Base-by-base conservation (phyloP, 2,797 vertebrate genomes). In the Sandelia bainsii region DNA sequence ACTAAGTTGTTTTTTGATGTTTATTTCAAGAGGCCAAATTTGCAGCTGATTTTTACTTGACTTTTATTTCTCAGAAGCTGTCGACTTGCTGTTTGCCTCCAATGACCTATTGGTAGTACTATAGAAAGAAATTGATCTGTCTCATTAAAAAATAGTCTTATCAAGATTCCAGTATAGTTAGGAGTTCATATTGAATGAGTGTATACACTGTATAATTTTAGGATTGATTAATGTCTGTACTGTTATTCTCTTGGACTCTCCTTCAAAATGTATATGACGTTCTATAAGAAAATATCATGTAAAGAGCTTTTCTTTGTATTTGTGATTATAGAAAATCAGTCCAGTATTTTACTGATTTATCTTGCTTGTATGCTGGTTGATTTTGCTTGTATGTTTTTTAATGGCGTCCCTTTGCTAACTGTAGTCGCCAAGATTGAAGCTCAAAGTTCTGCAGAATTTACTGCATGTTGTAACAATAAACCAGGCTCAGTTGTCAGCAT, bases 361-460 rank as follows among this genome's bases (percentile, higher is more conserved):
- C 25, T 42, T 66, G 32, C 37, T 67, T 27, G 14, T 52, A 32
- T 13, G 7, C 23, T 2, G 16, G 29, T 62, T 56, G 39, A 50
- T 73, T 69, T 59, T 75, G 42, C 40, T 64, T 39, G 13, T 70
- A n/a, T 37, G 42, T 45, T 78, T 66, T 80, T 69, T 51, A 27
- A 42, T 40, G 22, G 52, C 13, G 13, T 61, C 37, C 68, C 62
- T 85, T 85, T 80, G 80, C 62, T 86, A 62, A 65, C 62, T 66
- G 46, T 57, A 39, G 34, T 71, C 89, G 76, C 80, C 65, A 73
- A 83, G 84, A 87, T 86, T 82, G 75, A 84, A 83, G 86, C 90
- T 93, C 90, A 94, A 94, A 94, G 93, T 93, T 92, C 91, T 91
- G 69, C 74, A 75, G 62, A 84, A 80, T 93, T 92, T 93, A 93